Percentiles rank a stretch among this genome's conserved stretches.
These are phyloP conservation scores for Lophius piscatorius DNA, from an alignment of 2,113 vertebrate genomes.

Conservation along the genomic window DNA sequence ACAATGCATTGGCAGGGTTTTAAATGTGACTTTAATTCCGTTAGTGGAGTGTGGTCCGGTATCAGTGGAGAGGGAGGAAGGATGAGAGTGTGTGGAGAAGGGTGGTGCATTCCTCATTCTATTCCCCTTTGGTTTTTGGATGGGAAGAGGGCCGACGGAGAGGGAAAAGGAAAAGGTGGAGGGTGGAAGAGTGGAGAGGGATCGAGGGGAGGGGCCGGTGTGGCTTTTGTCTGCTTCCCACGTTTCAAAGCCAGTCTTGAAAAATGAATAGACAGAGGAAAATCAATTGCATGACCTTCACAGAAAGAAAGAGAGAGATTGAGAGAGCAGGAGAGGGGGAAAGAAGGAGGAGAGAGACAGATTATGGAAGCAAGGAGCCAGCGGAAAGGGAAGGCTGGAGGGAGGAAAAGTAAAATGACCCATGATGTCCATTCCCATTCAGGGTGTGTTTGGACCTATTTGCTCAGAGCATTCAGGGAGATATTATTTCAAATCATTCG, in stretches of 20 bases:
- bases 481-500: constrained; percentile 54
- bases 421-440: constrained; percentile 61
- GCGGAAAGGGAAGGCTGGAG: constrained; percentile 63
- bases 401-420: constrained; percentile 72
- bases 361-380: constrained; percentile 67
- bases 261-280: constrained; percentile 88
- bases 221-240: constrained; percentile 88
- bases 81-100: constrained; percentile 34
- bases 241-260: constrained; percentile 87
- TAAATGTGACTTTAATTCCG: constrained; percentile 80
- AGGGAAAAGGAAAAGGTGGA: constrained; percentile 60
- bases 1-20: constrained; percentile 76
- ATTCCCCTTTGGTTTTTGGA: constrained; percentile 55
- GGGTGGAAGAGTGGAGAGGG: constrained; percentile 53
- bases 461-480: constrained; percentile 54
- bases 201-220: constrained; percentile 64
- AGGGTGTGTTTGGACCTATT: constrained; percentile 33
- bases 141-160: constrained; percentile 44
- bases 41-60: constrained; percentile 76
- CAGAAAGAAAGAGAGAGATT: constrained; percentile 74
- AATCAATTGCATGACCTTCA: constrained; percentile 89
- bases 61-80: constrained; percentile 62
- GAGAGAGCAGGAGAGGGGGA: constrained; percentile 39
- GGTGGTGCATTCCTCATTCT: constrained; percentile 56
- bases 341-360: constrained; percentile 52